Conservation (phyloP, 2,888 invertebrate genomes). For the Lamproptera curius region DNA sequence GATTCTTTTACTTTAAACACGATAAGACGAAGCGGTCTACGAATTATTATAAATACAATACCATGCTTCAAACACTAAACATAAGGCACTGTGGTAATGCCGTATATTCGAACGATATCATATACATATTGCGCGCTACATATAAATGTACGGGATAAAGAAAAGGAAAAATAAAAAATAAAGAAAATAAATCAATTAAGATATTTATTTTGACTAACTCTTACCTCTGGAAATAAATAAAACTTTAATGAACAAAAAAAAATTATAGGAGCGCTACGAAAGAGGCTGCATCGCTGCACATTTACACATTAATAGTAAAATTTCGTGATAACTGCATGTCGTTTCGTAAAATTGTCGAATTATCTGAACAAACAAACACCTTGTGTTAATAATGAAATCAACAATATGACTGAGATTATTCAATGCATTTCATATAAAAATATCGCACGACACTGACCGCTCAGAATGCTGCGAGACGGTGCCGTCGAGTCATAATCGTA, state of each 20-base stretch:
- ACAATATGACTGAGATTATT: constrained; percentile 9
- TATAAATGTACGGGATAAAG: neutral
- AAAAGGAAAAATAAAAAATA: constrained; percentile 32
- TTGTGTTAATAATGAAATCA: neutral
- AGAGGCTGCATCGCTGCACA: constrained; percentile 47
- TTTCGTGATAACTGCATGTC: constrained; percentile 34
- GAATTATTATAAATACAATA: no score
- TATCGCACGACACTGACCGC: constrained; percentile 1
- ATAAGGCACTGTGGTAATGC: constrained; percentile 22
- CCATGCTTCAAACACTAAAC: no score
- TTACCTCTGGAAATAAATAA: constrained; percentile 55
- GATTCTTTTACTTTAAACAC: neutral
- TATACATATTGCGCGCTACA: neutral
- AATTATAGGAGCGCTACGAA: constrained; percentile 45
- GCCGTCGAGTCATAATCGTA: no score
- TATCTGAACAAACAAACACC: neutral
- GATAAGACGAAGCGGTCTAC: no score
- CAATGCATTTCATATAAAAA: neutral
- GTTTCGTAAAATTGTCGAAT: constrained; percentile 11
- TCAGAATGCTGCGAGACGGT: no score
- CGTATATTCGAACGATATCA: neutral
- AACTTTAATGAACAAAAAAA: constrained; percentile 54
- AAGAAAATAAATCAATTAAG: constrained; percentile 47
- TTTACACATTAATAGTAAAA: constrained; percentile 37
- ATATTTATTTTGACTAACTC: constrained; percentile 57